Conservation (phyloP, 2,797 vertebrate species). For the Melanogrammus aeglefinus region DNA sequence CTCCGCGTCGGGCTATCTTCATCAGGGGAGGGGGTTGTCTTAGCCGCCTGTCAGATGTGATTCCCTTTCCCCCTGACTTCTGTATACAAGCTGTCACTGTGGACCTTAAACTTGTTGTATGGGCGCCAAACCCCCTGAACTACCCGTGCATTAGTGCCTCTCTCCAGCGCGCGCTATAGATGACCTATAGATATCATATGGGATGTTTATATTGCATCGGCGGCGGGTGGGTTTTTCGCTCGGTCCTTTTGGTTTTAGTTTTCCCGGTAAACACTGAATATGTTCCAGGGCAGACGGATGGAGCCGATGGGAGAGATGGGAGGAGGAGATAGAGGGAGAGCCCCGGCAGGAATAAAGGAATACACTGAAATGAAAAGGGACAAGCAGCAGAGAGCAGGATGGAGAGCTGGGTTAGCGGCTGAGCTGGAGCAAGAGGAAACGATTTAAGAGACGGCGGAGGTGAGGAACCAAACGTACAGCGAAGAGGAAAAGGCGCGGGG, state of each 20-base stretch:
- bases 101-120: conserved; percentile 35
- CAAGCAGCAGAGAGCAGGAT: not conserved
- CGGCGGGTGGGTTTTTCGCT: too few relatives aligned
- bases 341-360: conserved; percentile 20
- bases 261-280: conserved; percentile 39
- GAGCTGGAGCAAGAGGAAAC: not conserved
- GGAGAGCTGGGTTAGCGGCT: not conserved
- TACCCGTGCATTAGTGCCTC: not conserved
- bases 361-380: not conserved
- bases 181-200: not conserved
- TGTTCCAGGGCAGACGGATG: not conserved
- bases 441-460: not conserved
- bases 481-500: not conserved
- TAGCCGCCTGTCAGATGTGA: conserved; percentile 60
- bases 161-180: not conserved
- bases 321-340: not conserved
- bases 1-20: conserved; percentile 51
- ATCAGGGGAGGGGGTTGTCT: conserved; percentile 53
- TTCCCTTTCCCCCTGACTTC: conserved; percentile 43
- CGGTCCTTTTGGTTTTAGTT: too few relatives aligned
- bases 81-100: conserved; percentile 62
- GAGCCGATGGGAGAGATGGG: not conserved
- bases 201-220: conserved; percentile 34
- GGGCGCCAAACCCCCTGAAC: conserved; percentile 33
- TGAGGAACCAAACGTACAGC: too few relatives aligned